Base-by-base conservation (phyloP, 2,113 vertebrate genomes). In the Cricetomys ansorgei region DNA sequence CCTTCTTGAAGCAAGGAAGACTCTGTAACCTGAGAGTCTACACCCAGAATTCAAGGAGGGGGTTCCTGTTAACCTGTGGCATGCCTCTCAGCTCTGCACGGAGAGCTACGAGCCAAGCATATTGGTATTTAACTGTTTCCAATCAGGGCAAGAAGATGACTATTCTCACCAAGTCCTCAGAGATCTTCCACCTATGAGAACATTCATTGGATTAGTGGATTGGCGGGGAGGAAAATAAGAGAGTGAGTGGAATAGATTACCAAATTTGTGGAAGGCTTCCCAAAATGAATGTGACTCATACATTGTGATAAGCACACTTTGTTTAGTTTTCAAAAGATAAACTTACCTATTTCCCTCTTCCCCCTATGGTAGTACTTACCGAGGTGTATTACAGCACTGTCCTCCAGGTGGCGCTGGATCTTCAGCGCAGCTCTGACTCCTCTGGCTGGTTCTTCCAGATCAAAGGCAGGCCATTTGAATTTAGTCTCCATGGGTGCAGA, bases 381-480 rank as follows among this genome's bases (percentile, higher is more conserved):
- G 57, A 86, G 19, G 17, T 34, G 7, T 77, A 88, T 95, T 95
- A 86, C 40, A 94, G 34, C 1, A 17, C 55, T 94, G 80, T 88
- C 97, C 97, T 97, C 96, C 91, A 98, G 97, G 90, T 93, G 97
- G 97, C 91, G 73, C 57, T 91, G 93, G 88, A 40, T 94, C 95
- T 96, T 96, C 77, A 97, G 88, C 85, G 92, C 62, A 86, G 25
- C 31, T 91, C 53, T 45, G 50, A 37, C 17, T 76, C n/a, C 45
- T 21, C 64, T 48, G 25, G 40, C 62, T 88, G 88, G 25, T 4
- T 1, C 84, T 96, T 15, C 90, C 65, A 62, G 57, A 87, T 40
- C 88, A 92, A 92, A 93, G 79, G 64, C 62, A 93, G 27, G 55
- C 37, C 75, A 12, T 45, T 34, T 40, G 43, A 48, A 19, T 89